Conservation (phyloP, 2,888 invertebrate genomes). For the Cryptocephalus moraei region DNA sequence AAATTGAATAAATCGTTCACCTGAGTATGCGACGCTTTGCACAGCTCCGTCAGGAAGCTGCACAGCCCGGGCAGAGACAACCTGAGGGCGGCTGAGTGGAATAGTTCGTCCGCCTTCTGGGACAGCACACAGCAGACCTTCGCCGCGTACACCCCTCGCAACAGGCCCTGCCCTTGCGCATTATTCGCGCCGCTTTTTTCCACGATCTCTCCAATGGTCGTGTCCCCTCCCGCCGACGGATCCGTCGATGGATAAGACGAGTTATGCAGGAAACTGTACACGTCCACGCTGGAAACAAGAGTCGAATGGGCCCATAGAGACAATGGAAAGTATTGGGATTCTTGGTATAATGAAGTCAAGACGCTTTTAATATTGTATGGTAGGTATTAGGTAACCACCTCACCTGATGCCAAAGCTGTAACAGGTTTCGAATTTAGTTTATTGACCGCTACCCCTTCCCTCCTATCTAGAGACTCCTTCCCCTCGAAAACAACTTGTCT, state of each 20-base stretch:
- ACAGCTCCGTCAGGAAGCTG: slow-evolving; percentile 72
- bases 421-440: too few species aligned
- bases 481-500: too few species aligned
- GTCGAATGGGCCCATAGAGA: too few species aligned
- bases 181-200: slow-evolving; percentile 45
- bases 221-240: slow-evolving; percentile 50
- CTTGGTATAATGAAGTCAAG: too few species aligned
- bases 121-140: slow-evolving; percentile 84
- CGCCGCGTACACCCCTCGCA: slow-evolving; percentile 71
- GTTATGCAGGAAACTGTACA: slow-evolving; percentile 69
- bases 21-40: slow-evolving; percentile 77
- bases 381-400: too few species aligned
- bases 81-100: slow-evolving; percentile 79
- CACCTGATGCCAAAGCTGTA: too few species aligned
- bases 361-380: too few species aligned
- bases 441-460: too few species aligned
- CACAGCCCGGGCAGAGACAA: slow-evolving; percentile 76
- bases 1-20: slow-evolving; percentile 39
- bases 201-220: slow-evolving; percentile 63
- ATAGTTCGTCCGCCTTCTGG: slow-evolving; percentile 82
- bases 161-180: slow-evolving; percentile 42
- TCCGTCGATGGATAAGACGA: slow-evolving; percentile 31
- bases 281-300: slow-evolving; percentile 56
- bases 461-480: too few species aligned
- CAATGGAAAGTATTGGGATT: too few species aligned